phyloP scores from a whole-genome alignment of 1,140 invertebrate genomes.

The Chymomyza costata region DNA sequence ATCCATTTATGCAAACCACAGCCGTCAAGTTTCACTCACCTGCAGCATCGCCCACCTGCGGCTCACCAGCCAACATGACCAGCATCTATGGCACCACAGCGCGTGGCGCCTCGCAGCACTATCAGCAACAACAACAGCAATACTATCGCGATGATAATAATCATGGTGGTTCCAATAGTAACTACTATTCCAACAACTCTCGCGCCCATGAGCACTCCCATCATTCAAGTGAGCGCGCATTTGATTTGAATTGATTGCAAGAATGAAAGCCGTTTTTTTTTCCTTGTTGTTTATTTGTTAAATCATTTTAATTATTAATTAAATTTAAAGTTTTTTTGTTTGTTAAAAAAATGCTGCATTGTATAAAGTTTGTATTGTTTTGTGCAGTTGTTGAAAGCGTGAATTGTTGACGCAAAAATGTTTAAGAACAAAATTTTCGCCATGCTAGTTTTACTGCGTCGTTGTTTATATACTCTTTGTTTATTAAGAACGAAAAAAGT shows the following conservation, averaged over 20 bases:
- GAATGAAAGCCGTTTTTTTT: constrained; percentile 22
- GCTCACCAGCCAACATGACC: constrained; percentile 45
- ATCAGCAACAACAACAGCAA: constrained; percentile 37
- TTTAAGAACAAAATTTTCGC: too few relatives aligned
- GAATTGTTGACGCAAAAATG: too few relatives aligned
- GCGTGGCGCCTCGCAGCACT: constrained; percentile 35
- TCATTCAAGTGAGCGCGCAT: constrained; percentile 72
- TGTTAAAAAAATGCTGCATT: too few relatives aligned
- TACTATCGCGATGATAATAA: constrained; percentile 55
- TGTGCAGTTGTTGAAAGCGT: too few relatives aligned
- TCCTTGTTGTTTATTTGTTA: not conserved
- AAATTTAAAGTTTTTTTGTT: constrained; percentile 12
- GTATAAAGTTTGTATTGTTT: constrained; percentile 7
- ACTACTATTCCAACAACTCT: constrained; percentile 32
- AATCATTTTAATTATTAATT: constrained; percentile 17
- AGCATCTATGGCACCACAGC: constrained; percentile 63
- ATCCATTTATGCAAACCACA: constrained; percentile 75
- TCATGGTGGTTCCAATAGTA: constrained; percentile 25
- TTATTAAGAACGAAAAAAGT: too few relatives aligned
- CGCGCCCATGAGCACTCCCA: constrained; percentile 37
- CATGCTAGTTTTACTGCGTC: too few relatives aligned
- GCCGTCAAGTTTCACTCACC: constrained; percentile 67
- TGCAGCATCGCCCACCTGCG: constrained; percentile 66
- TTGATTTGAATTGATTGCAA: constrained; percentile 39
- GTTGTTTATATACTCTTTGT: too few relatives aligned